A percentile compares a stretch with the other conserved stretches of the same genome.
Evolutionary conservation across 2,888 invertebrate species (phyloP).

Genomic region (Drosophila longiperda): DNA sequence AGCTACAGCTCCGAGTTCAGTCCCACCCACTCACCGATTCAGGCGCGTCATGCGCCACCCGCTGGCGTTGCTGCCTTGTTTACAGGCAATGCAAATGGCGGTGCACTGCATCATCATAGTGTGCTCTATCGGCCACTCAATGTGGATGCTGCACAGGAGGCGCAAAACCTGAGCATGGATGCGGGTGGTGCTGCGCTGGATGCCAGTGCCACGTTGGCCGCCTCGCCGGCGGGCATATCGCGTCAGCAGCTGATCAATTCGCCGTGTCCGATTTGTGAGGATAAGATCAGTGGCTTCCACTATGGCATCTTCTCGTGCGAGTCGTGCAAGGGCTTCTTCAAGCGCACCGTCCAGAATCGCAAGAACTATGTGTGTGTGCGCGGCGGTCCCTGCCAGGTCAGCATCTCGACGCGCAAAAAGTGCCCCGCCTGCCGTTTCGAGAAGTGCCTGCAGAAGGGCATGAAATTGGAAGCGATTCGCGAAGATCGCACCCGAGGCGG

Average conservation of each 20-base stretch:
- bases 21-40: conserved; percentile 95
- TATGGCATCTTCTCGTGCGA: conserved; percentile 99
- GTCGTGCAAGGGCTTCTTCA: conserved; percentile 99
- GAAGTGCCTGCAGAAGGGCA: conserved; percentile 97
- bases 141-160: conserved; percentile 66
- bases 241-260: conserved; percentile 95
- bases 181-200: conserved; percentile 37
- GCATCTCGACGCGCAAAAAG: conserved; percentile 96
- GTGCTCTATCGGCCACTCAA: conserved; percentile 86
- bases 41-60: conserved; percentile 87
- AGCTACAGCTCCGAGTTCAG: conserved; percentile 93
- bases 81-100: conserved; percentile 52
- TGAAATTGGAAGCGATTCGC: conserved; percentile 98
- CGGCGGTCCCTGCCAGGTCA: conserved; percentile 96
- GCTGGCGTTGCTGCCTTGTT: conserved; percentile 47
- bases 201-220: conserved; percentile 73
- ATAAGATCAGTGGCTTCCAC: conserved; percentile 98
- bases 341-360: conserved; percentile 98
- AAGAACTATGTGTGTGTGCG: conserved; percentile 97
- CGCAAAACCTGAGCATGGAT: conserved; percentile 81
- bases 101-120: conserved; percentile 85
- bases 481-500: conserved; percentile 98
- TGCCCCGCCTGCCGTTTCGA: conserved; percentile 98
- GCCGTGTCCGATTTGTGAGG: conserved; percentile 97
- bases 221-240: conserved; percentile 90